These are phyloP conservation scores for Sipha maydis DNA, from an alignment of 2,888 invertebrate genomes.

Conservation along the genomic window DNA sequence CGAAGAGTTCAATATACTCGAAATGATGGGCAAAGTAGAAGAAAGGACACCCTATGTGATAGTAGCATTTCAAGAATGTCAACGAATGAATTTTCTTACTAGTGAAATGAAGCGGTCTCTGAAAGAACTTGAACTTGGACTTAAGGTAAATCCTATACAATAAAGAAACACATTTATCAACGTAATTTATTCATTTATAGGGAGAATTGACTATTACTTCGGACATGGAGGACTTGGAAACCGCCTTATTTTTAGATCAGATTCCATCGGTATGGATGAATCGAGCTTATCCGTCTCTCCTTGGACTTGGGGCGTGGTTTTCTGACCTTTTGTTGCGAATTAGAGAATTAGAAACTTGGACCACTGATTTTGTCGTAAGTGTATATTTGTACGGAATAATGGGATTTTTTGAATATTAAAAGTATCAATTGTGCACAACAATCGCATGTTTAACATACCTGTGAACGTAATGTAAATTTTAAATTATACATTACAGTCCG, in stretches of 20 bases:
- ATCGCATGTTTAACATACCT: no score
- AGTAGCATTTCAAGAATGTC: conserved; percentile 95
- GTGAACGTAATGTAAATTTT: no score
- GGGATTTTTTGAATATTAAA: background rate
- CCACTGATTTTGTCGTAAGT: conserved; percentile 89
- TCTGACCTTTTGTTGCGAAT: conserved; percentile 87
- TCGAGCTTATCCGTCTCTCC: conserved; percentile 90
- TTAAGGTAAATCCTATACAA: conserved; percentile 74
- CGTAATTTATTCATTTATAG: conserved; percentile 67
- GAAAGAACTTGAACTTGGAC: conserved; percentile 89
- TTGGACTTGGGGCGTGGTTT: conserved; percentile 91
- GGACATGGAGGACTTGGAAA: conserved; percentile 95
- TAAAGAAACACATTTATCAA: background rate
- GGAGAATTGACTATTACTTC: conserved; percentile 96
- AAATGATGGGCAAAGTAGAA: conserved; percentile 94
- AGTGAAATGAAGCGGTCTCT: conserved; percentile 90
- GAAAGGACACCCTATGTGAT: conserved; percentile 96
- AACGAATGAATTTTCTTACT: conserved; percentile 93
- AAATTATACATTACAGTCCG: no score
- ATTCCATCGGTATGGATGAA: conserved; percentile 89
- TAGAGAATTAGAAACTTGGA: conserved; percentile 92
- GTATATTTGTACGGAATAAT: no score
- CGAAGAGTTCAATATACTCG: conserved; percentile 94
- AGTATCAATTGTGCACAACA: no score
- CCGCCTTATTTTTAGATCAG: conserved; percentile 90